A percentile compares a stretch with the other conserved stretches of the same genome.
Conservation (phyloP, 2,113 vertebrate species). For the Orycteropus afer region DNA sequence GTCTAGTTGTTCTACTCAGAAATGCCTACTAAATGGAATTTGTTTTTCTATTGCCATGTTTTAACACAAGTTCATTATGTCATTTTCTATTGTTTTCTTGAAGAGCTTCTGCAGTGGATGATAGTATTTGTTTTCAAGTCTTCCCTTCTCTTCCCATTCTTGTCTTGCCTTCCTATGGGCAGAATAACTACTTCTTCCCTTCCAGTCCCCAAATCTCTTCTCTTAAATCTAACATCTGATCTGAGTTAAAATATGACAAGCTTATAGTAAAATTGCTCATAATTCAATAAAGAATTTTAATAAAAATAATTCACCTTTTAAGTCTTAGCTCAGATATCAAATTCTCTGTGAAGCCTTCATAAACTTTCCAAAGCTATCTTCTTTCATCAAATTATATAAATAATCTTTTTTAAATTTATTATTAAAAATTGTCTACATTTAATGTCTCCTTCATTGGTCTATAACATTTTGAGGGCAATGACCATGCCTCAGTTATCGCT, state of each 20-base stretch:
- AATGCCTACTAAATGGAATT: not conserved
- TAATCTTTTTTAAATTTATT: not conserved
- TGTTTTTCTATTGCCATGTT: not conserved
- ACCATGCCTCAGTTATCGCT: not conserved
- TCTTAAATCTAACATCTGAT: not conserved
- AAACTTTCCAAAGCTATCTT: not conserved
- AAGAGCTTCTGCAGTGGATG: not conserved
- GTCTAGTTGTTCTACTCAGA: not conserved
- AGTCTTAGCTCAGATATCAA: not conserved
- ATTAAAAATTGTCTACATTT: not conserved
- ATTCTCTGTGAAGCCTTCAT: not conserved
- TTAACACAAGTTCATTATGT: not conserved
- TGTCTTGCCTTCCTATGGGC: not conserved
- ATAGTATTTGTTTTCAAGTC: conserved; percentile 4
- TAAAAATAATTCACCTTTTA: not conserved
- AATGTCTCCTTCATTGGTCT: not conserved
- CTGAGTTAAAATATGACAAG: not conserved
- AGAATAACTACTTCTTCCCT: not conserved
- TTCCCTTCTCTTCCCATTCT: not conserved
- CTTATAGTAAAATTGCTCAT: not conserved
- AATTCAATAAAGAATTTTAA: not conserved
- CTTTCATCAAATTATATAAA: not conserved
- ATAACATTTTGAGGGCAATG: not conserved
- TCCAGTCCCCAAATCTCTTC: not conserved
- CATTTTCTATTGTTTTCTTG: conserved; percentile 5